These are phyloP conservation scores for Cirrhinus molitorella DNA, from an alignment of 2,797 vertebrate genomes.

Conservation along the genomic window DNA sequence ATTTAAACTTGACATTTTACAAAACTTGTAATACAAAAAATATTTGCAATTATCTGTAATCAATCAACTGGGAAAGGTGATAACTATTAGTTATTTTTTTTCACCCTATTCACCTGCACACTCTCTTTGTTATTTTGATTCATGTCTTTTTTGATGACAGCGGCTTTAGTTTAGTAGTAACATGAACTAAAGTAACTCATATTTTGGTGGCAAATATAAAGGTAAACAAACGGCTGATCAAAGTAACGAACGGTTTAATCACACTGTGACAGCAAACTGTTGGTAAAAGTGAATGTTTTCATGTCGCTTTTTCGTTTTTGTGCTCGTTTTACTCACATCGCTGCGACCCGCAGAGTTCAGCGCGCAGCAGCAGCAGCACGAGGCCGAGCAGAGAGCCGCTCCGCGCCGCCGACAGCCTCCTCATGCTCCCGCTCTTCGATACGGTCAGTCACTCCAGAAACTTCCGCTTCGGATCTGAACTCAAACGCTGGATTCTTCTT, in stretches of 20 bases:
- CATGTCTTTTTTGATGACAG: background rate
- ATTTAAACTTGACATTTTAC: too few relatives aligned
- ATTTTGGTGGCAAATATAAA: background rate
- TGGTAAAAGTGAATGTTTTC: background rate
- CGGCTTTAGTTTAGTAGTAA: background rate
- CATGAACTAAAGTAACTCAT: background rate
- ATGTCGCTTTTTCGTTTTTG: background rate
- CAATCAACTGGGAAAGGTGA: too few relatives aligned
- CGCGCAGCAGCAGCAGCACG: slow-evolving; percentile 62
- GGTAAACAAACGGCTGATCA: background rate
- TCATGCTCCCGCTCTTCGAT: slow-evolving; percentile 72
- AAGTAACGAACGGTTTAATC: background rate
- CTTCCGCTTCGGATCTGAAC: background rate
- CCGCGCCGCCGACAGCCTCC: slow-evolving; percentile 67
- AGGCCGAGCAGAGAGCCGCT: slow-evolving; percentile 69
- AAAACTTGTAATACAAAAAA: too few relatives aligned
- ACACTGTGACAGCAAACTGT: background rate
- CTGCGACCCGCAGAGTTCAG: slow-evolving; percentile 72
- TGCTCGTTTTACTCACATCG: slow-evolving; percentile 76
- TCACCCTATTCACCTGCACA: too few relatives aligned
- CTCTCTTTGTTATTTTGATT: too few relatives aligned
- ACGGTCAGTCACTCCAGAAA: slow-evolving; percentile 40
- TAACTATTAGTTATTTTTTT: too few relatives aligned
- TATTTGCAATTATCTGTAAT: too few relatives aligned
- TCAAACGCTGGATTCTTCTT: background rate